Evolutionary conservation across 2,113 vertebrate genomes (phyloP).

Genomic region (Conger conger): DNA sequence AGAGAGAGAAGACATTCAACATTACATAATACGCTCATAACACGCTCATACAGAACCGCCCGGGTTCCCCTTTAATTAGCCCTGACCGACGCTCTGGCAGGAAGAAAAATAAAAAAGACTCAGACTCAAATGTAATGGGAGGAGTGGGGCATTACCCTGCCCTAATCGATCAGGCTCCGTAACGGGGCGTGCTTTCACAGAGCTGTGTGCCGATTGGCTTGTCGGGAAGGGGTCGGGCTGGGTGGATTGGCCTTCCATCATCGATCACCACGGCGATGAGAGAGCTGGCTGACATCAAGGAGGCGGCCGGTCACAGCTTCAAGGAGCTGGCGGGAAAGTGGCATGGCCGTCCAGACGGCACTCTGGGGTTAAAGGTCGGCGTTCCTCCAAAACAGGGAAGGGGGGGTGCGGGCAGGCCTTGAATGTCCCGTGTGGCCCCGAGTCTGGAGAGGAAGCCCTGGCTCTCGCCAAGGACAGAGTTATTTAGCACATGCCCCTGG

Average conservation of each 20-base stretch:
- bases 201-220: neutral
- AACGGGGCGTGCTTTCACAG: neutral
- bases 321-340: conserved; percentile 22
- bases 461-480: conserved; percentile 27
- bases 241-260: neutral
- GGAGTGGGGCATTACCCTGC: neutral
- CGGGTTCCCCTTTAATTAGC: neutral
- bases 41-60: neutral
- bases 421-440: neutral
- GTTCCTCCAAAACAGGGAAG: neutral
- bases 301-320: neutral
- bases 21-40: neutral
- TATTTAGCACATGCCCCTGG: conserved; percentile 41
- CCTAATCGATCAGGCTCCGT: neutral
- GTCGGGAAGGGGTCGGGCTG: neutral
- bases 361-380: conserved; percentile 29
- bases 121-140: neutral
- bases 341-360: neutral
- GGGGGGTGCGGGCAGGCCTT: neutral
- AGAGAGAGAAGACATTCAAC: neutral
- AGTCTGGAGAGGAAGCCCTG: conserved; percentile 31
- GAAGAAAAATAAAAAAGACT: neutral
- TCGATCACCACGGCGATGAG: neutral
- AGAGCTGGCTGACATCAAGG: neutral
- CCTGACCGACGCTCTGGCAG: neutral